Evolutionary conservation across 1,140 invertebrate species (phyloP), one percentile per base, ranked within the genome.

Genomic region (Luehdorfia chinensis): DNA sequence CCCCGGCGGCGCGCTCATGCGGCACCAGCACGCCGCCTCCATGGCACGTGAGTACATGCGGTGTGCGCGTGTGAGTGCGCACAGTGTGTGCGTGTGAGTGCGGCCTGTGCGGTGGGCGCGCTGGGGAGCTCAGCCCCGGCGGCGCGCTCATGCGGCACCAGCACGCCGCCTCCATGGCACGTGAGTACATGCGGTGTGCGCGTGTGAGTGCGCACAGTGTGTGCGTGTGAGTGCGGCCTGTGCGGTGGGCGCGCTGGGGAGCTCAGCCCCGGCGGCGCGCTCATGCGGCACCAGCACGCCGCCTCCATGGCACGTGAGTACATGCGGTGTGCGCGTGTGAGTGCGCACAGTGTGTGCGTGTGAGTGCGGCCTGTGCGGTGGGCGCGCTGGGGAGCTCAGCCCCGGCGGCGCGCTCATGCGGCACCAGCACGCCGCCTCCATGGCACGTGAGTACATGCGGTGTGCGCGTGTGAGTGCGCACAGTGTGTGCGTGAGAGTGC

Each of bases 371-470:
- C 33, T 91, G 91, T 18, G 95, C 96, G 11, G 93, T 96, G 2
- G 91, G 90, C 55, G 94, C 94, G 41, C 76, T 98, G 2, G 94
- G 95, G 15, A 98, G 87, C 87, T 98, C 9, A 96, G 95, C 65
- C 96, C 96, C 9, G 96, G 96, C 44, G 97, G 97, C 15, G 91
- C 92, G 21, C 89, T 98, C 6, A 97, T 98, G 96, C 92, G 96
- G 61, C 93, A 94, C 9, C 94, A 94, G 72, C 90, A 93, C 59
- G 92, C 94, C 64, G 91, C 93, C 71, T 91, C 92, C 75, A 89
- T 93, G 86, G 90, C 91, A 44, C 93, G 95, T 95, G 89, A 92
- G 92, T 90, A 64, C 11, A 6, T 9, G n/a, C n/a, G n/a, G n/a
- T n/a, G n/a, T n/a, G n/a, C n/a, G n/a, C n/a, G n/a, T n/a, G n/a